Percentiles rank a stretch among this genome's conserved stretches.
phyloP scores from a whole-genome alignment of 2,888 invertebrate genomes.

The Epsilonema sp. region DNA sequence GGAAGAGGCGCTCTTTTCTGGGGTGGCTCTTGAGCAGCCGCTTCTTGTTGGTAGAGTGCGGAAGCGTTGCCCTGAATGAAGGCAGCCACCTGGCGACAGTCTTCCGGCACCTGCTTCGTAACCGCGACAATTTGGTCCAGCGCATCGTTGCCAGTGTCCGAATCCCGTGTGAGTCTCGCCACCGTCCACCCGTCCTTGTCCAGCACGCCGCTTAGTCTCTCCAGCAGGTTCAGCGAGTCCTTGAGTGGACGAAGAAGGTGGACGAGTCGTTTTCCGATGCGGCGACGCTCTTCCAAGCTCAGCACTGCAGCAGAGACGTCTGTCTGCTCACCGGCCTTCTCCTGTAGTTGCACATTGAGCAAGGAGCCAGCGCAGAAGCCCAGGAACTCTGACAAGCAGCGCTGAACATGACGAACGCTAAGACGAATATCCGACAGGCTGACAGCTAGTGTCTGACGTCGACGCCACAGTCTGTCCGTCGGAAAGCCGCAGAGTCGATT shows the following conservation, averaged over 20 bases:
- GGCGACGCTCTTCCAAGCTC: too few relatives aligned
- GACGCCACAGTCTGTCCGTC: not conserved
- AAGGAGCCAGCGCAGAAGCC: not conserved
- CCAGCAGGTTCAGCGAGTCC: conserved; percentile 9
- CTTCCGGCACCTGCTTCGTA: conserved; percentile 63
- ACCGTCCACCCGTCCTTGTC: conserved; percentile 56
- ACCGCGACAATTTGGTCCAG: conserved; percentile 70
- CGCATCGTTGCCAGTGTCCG: conserved; percentile 34
- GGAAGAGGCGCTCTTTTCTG: too few relatives aligned
- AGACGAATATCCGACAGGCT: not conserved
- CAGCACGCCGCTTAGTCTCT: conserved; percentile 50
- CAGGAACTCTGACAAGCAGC: not conserved
- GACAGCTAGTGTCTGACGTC: not conserved
- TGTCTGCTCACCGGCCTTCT: not conserved
- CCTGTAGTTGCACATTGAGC: not conserved
- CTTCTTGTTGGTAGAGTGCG: conserved; percentile 15
- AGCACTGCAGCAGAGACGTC: not conserved
- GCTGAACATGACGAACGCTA: not conserved
- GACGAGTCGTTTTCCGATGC: conserved; percentile 6
- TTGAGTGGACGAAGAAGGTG: conserved; percentile 11
- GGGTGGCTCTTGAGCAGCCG: too few relatives aligned
- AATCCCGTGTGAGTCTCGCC: conserved; percentile 39
- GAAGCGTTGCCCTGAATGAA: conserved; percentile 47
- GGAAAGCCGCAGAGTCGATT: not conserved
- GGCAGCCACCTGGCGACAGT: conserved; percentile 67